Base-by-base conservation (phyloP, 2,113 vertebrate species). In the Corapipo altera region DNA sequence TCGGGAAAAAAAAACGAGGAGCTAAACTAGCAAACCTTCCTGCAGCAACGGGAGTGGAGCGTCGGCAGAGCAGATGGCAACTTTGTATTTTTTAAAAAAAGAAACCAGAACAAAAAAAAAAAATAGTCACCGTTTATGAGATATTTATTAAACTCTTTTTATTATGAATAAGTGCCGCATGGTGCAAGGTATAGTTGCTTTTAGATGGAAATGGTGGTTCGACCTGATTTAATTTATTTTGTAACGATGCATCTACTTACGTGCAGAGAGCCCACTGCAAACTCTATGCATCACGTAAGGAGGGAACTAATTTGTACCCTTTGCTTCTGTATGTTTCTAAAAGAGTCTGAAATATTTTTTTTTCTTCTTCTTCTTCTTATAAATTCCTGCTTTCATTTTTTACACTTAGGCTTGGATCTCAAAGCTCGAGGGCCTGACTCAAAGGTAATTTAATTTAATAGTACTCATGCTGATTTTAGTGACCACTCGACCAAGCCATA, bases 141-240 rank as follows among this genome's bases (percentile, higher is more conserved):
- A 59, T 97, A 97, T 94, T 94, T 91, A 73, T 94, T 90, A 77
- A 90, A 95, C 76, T 96, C 78, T 96, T 97, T 97, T 97, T 97
- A 92, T 96, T 92, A 92, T 94, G 88, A 96, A 94, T 93, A 96
- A 96, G 95, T 96, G 96, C 96, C 96, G 70, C 88, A 93, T 93
- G 96, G 96, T 96, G 91, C 93, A 91, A 96, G 88, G 80, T 95
- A 78, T 55, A 84, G 92, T 96, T 96, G 88, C 93, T 96, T 96
- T 94, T 92, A 84, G 93, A 44, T 91, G 91, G 96, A 82, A 91
- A 93, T 52, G 88, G 35, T 76, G 95, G 95, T 94, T 92, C 0
- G 8, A 90, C 69, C 79, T 92, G 81, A 95, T 95, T 95, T 97
- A 96, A 96, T 95, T 97, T 96, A 96, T 97, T 97, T 95, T 93